Evolutionary conservation across 2,888 invertebrate species (phyloP), one percentile per base, ranked within the genome.

Genomic region (Sinotaia quadrata): DNA sequence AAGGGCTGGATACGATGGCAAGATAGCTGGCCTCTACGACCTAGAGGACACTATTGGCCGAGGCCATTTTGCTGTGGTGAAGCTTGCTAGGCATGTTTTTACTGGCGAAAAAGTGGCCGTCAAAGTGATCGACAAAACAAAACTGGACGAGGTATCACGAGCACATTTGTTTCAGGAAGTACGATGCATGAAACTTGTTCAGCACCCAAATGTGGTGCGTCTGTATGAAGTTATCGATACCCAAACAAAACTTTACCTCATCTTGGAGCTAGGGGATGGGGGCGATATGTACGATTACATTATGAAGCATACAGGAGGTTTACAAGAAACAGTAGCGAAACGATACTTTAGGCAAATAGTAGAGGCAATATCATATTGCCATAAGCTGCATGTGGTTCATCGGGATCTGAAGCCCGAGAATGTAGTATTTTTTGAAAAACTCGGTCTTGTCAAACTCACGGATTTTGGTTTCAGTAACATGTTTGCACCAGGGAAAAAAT

Each of bases 201-300:
- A 99, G 88, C 99, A 99, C 90, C 98, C 98, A 37, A 97, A 99
- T 90, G 98, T 99, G 49, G 98, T 99, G 57, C 91, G 98, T 68
- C 91, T 99, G 60, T 99, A 99, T 90, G 98, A 99, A 91, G 98
- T 99, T 75, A 99, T 99, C 87, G 99, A 99, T 90, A 99, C 99
- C 44, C 96, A 97, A 88, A 97, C 97, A 75, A 98, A 99, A 90
- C 91, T 90, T 54, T 90, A 98, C 84, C 84, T 91, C 88, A 97
- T 99, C 87, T 91, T 99, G 87, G 99, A 99, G 90, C 91, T 98
- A 84, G 99, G 97, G 21, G 98, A 99, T 90, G 98, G 98, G 59
- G 97, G 97, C 57, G 98, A 99, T 90, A 92, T 99, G 84, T 98
- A 98, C 89, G 98, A 98, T 90, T 97, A 97, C 89, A 98, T 98